These are phyloP conservation scores for Cryptus armator DNA, from an alignment of 2,888 invertebrate species.

Conservation along the genomic window DNA sequence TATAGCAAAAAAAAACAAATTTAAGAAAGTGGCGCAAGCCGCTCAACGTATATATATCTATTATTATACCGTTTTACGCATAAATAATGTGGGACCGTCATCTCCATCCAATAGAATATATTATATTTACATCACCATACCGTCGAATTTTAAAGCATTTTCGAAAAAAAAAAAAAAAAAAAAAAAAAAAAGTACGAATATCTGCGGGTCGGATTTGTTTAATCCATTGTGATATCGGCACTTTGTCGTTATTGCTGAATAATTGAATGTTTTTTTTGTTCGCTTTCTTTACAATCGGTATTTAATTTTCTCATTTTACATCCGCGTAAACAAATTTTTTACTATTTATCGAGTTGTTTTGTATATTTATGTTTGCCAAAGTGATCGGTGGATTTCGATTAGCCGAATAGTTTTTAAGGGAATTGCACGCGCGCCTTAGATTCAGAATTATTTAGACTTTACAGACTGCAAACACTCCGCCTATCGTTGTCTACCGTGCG, in stretches of 20 bases:
- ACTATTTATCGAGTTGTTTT: background rate
- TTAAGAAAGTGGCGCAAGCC: background rate
- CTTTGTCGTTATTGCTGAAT: background rate
- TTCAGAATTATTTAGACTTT: background rate
- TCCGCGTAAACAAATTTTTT: background rate
- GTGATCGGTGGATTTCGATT: background rate
- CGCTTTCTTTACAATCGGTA: too few species aligned
- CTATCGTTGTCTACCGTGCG: conserved; percentile 46
- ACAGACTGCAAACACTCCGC: conserved; percentile 1
- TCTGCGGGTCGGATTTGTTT: conserved; percentile 51
- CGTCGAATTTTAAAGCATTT: conserved; percentile 24
- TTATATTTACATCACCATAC: conserved; percentile 12
- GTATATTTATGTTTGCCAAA: conserved; percentile 4
- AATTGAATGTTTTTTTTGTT: background rate
- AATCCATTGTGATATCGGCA: background rate
- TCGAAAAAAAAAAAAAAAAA: background rate
- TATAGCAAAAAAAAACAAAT: background rate
- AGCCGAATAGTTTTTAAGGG: background rate
- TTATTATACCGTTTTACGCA: conserved; percentile 5
- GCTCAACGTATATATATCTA: background rate
- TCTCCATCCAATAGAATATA: conserved; percentile 35
- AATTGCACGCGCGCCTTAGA: background rate
- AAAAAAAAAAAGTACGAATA: background rate
- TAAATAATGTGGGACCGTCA: conserved; percentile 31
- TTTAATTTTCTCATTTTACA: background rate